Evolutionary conservation across 2,888 invertebrate genomes (phyloP), one percentile per base, ranked within the genome.

Genomic region (Tachina fera): DNA sequence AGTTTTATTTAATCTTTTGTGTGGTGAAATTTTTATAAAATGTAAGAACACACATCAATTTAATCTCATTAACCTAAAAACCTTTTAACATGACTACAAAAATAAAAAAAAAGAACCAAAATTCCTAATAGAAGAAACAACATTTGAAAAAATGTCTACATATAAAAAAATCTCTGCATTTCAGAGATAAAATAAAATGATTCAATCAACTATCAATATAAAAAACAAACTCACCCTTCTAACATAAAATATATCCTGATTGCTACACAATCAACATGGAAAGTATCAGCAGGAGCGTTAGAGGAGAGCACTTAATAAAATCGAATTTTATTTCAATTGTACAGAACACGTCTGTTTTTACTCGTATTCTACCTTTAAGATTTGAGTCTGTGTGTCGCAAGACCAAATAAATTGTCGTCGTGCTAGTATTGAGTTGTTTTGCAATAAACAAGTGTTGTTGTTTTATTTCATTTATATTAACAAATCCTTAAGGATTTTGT

Each of bases 221-320:
- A 56, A 82, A 67, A 77, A 31, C 19, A 45, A 77, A 77, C 68
- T 22, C 77, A 83, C 83, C 77, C 83, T 63, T 45, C 43, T 9
- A 51, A 45, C 0, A 19, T 1, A 19, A n/a, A 47, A 79, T 16
- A 14, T 9, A 10, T 10, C 19, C 9, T 61, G 68, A 61, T 61
- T 70, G 78, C n/a, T 51, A 51, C 22, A 60, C 41, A 77, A 19
- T 13, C 56, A 47, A 58, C 67, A 43, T 8, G 11, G 43, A 68
- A 75, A 14, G 39, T 72, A 58, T 19, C 89, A 89, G 19, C 39
- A 16, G 41, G 49, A 41, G 31, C 31, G 77, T 70, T 16, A 49
- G 49, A 41, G 77, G 77, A 78, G 77, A 78, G 89, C 91, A 91
- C 91, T 91, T 91, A 91, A 91, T 91, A 89, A 91, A 91, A 91